Evolutionary conservation across 2,888 invertebrate species (phyloP), one percentile per base, ranked within the genome.

Genomic region (Drosophila glabriapex): DNA sequence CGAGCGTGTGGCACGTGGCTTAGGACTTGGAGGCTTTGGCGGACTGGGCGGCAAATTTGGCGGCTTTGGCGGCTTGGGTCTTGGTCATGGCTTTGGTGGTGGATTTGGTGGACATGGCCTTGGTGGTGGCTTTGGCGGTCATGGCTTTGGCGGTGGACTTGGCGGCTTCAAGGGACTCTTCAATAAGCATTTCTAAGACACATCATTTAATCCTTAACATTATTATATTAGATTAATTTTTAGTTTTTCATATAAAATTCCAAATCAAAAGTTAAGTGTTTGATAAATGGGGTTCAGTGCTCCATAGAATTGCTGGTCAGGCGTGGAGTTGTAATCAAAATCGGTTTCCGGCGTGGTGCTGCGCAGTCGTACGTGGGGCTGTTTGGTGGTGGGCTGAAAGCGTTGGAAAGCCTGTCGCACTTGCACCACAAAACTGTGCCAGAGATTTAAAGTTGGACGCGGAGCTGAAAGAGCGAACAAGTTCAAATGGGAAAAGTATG

Each of bases 151-250:
- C 28, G 55, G 37, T n/a, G 86, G 87, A 4, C 55, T 91, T 1
- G 91, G 91, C 33, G 70, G 91, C 43, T 90, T 89, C 62, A 92
- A 92, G 19, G 87, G 89, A 1, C 79, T 91, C 10, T 91, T 92
- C 68, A 77, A 77, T 68, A 90, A 90, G 59, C 74, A 77, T 7
- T 90, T 90, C 46, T 82, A 67, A 58, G 9, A 19, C 46, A 28
- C 29, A 22, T 14, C 39, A 22, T n/a, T 53, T 46, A 73, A 58
- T 43, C 10, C 28, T 56, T 66, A 55, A 39, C 65, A 52, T 10
- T 25, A 54, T 65, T 69, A 56, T 56, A 56, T 29, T 53, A 64
- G 25, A 25, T 46, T 16, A 25, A 46, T 46, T 25, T 46, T 9
- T 76, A 73, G 68, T 66, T 68, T n/a, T 28, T 74, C 71, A 77